phyloP scores from a whole-genome alignment of 1,140 invertebrate species.

The Pseudomyrmex flavicornis region DNA sequence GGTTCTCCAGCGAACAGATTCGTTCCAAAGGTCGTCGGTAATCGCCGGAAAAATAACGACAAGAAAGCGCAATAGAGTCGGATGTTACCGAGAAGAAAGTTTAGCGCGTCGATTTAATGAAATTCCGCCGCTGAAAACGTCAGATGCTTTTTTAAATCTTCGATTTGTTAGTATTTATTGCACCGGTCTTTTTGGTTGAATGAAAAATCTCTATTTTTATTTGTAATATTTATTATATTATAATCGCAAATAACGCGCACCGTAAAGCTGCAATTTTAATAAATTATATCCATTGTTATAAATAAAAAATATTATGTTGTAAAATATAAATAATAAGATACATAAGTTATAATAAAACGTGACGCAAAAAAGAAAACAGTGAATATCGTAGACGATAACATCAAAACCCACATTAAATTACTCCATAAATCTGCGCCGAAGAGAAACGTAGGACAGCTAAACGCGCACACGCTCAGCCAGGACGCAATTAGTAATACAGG shows the following conservation, averaged over 20 bases:
- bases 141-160: not conserved
- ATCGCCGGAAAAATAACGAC: conserved; percentile 39
- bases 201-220: too few relatives aligned
- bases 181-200: too few relatives aligned
- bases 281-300: too few relatives aligned
- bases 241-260: too few relatives aligned
- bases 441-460: not conserved
- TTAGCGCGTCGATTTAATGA: conserved; percentile 25
- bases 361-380: not conserved
- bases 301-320: too few relatives aligned
- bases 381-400: too few relatives aligned
- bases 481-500: conserved; percentile 27
- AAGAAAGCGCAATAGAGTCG: not conserved
- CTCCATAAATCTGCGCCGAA: not conserved
- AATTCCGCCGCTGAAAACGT: not conserved
- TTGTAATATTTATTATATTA: too few relatives aligned
- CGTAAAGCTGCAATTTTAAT: too few relatives aligned
- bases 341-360: not conserved
- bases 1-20: not conserved
- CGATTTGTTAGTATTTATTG: not conserved
- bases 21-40: not conserved
- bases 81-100: conserved; percentile 18
- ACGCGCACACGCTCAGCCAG: not conserved
- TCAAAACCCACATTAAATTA: conserved; percentile 10
- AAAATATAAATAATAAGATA: not conserved